These are phyloP conservation scores for Campoplex nolae DNA, from an alignment of 2,888 invertebrate genomes.

Conservation along the genomic window DNA sequence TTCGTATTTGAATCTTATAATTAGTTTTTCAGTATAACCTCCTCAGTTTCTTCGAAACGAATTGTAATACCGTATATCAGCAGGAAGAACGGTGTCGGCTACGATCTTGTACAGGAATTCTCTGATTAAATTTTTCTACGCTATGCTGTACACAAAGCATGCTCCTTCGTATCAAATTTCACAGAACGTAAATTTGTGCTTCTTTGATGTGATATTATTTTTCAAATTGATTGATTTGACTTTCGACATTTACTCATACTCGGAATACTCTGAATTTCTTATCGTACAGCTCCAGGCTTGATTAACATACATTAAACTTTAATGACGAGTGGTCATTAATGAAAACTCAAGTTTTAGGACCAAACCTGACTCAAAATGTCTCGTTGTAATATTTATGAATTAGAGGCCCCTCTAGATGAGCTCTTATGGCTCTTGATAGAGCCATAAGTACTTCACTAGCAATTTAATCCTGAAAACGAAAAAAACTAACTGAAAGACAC, in stretches of 20 bases:
- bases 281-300: too few species aligned
- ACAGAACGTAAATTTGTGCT: background rate
- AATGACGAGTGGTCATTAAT: too few species aligned
- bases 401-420: too few species aligned
- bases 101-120: constrained; percentile 13
- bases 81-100: constrained; percentile 7
- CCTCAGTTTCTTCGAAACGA: background rate
- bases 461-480: too few species aligned
- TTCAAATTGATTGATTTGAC: background rate
- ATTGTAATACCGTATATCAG: background rate
- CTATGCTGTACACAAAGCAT: background rate
- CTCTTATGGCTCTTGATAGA: too few species aligned
- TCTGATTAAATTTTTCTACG: constrained; percentile 20
- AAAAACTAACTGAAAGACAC: too few species aligned
- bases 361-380: too few species aligned
- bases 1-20: background rate
- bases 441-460: too few species aligned
- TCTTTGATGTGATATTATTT: background rate
- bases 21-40: background rate
- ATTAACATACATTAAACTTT: too few species aligned
- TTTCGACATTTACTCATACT: background rate
- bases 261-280: too few species aligned
- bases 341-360: too few species aligned
- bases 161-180: background rate
- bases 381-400: too few species aligned